Percentiles rank a stretch among this genome's conserved stretches.
Evolutionary conservation across 1,140 invertebrate genomes (phyloP).

Genomic region (Pseudomyrmex cubaensis): DNA sequence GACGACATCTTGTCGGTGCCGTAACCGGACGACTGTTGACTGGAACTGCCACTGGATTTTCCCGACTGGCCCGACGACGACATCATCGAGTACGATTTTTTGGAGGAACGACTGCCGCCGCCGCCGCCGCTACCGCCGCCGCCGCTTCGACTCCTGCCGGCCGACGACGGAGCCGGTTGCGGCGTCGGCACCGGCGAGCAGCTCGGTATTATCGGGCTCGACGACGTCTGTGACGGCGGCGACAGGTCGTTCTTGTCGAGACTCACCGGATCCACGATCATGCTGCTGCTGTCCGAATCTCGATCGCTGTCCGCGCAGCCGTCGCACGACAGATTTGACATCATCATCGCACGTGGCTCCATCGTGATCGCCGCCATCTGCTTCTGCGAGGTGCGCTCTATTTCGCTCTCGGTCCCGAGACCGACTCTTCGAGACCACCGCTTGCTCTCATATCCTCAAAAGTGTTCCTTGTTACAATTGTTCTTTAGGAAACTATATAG

Average conservation of each 20-base stretch:
- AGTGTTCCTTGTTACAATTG: neutral
- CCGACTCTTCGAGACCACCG: neutral
- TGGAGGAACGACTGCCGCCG: constrained; percentile 67
- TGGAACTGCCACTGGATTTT: constrained; percentile 45
- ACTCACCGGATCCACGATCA: constrained; percentile 84
- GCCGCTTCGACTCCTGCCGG: constrained; percentile 59
- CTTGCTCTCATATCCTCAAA: constrained; percentile 34
- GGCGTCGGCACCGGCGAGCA: constrained; percentile 64
- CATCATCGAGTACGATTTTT: constrained; percentile 80
- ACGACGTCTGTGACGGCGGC: constrained; percentile 74
- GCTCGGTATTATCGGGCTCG: constrained; percentile 74
- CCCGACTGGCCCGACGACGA: constrained; percentile 69
- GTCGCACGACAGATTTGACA: constrained; percentile 81
- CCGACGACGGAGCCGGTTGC: constrained; percentile 23
- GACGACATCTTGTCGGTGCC: constrained; percentile 80
- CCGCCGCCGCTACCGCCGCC: constrained; percentile 42
- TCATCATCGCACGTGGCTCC: constrained; percentile 75
- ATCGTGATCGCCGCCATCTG: constrained; percentile 66
- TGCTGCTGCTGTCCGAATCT: constrained; percentile 83
- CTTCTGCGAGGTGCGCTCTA: constrained; percentile 15
- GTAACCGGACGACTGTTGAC: constrained; percentile 67
- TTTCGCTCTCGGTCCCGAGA: neutral
- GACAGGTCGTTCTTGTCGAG: constrained; percentile 81
- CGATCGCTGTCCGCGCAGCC: constrained; percentile 82
- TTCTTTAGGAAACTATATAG: neutral